Conservation (phyloP, 2,113 vertebrate genomes). For the Phyllostomus discolor region DNA sequence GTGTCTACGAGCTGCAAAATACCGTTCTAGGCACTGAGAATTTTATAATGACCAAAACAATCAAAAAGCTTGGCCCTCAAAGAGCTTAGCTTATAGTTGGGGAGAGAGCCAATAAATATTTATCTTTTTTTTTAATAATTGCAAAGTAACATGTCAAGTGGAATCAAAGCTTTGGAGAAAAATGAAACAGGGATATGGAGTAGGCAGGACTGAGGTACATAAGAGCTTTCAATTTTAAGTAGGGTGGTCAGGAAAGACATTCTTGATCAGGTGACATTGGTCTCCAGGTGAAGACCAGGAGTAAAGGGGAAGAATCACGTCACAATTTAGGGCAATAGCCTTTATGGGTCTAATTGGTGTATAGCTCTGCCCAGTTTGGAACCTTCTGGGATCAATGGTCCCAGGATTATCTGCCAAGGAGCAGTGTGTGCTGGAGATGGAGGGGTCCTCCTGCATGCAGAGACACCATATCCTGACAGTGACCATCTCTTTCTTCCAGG, state of each 20-base stretch:
- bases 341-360: background rate
- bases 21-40: background rate
- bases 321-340: background rate
- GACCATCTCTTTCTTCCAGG: background rate
- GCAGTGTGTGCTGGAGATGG: background rate
- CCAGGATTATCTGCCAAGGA: background rate
- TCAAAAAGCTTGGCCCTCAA: background rate
- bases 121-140: background rate
- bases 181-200: background rate
- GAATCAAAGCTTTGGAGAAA: background rate
- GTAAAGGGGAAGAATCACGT: background rate
- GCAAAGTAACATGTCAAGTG: background rate
- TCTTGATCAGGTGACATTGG: background rate
- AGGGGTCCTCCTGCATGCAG: background rate
- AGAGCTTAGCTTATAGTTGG: background rate
- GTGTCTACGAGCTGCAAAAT: background rate
- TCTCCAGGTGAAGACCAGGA: background rate
- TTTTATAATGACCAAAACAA: background rate
- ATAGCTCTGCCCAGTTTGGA: background rate
- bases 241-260: background rate
- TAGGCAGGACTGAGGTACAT: background rate
- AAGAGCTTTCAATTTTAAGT: background rate
- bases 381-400: background rate
- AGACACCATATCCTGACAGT: background rate
- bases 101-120: background rate